Conservation (phyloP, 2,113 vertebrate species). For the Heterotilapia buettikoferi region DNA sequence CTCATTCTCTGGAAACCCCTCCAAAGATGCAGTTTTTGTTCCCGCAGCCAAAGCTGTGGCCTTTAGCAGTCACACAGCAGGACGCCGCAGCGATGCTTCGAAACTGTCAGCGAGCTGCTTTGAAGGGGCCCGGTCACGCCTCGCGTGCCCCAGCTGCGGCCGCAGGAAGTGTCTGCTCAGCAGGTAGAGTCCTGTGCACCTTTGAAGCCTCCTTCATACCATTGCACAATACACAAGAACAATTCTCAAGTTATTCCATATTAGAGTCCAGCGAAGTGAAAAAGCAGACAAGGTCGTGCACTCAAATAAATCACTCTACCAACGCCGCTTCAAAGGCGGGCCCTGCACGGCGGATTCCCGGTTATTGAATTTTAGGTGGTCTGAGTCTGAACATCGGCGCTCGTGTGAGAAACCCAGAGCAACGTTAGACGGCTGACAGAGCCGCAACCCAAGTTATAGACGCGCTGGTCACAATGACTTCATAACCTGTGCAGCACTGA, state of each 20-base stretch:
- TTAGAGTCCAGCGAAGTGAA: not conserved
- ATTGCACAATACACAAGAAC: not conserved
- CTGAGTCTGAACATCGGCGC: not conserved
- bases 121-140: fast-evolving
- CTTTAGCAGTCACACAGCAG: not conserved
- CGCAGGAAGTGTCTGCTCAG: not conserved
- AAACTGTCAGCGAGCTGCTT: fast-evolving
- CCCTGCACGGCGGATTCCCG: fast-evolving
- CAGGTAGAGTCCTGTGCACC: not conserved
- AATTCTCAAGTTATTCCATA: not conserved
- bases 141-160: fast-evolving
- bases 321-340: not conserved
- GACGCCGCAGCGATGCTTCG: not conserved
- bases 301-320: not conserved
- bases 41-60: not conserved
- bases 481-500: not conserved
- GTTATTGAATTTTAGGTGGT: not conserved
- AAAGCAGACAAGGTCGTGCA: not conserved
- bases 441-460: not conserved
- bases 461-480: fast-evolving
- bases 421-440: not conserved
- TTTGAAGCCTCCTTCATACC: not conserved
- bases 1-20: not conserved
- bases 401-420: not conserved
- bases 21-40: not conserved